These are phyloP conservation scores for Chrysomallon squamiferum DNA, from an alignment of 1,140 invertebrate species.

Conservation along the genomic window DNA sequence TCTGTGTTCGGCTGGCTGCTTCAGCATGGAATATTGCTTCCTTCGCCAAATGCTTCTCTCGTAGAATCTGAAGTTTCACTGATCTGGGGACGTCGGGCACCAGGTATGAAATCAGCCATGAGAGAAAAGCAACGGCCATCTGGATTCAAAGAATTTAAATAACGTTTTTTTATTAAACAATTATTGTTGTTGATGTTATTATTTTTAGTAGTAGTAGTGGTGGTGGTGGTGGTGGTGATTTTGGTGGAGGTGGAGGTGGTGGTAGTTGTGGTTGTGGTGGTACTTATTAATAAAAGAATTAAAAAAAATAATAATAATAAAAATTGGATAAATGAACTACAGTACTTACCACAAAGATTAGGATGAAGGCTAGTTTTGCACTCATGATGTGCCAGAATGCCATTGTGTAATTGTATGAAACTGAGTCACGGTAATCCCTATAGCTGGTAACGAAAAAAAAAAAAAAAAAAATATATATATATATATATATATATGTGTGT, in stretches of 20 bases:
- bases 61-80: conserved; percentile 78
- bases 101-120: conserved; percentile 83
- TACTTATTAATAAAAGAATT: too few species aligned
- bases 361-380: conserved; percentile 88
- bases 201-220: too few species aligned
- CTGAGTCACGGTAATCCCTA: conserved; percentile 41
- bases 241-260: too few species aligned
- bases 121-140: conserved; percentile 84
- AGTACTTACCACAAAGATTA: conserved; percentile 85
- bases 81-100: conserved; percentile 85
- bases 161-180: neutral
- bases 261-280: too few species aligned
- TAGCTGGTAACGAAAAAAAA: conserved; percentile 27
- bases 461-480: too few species aligned
- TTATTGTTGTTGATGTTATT: too few species aligned
- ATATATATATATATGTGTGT: too few species aligned
- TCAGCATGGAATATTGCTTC: conserved; percentile 82
- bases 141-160: conserved; percentile 60
- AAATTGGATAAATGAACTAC: neutral
- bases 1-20: neutral
- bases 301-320: too few species aligned
- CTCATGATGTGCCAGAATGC: conserved; percentile 95
- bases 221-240: too few species aligned
- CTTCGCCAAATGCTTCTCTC: conserved; percentile 87
- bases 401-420: conserved; percentile 72